Conservation (phyloP, 2,888 invertebrate genomes). For the Melieria omissa region DNA sequence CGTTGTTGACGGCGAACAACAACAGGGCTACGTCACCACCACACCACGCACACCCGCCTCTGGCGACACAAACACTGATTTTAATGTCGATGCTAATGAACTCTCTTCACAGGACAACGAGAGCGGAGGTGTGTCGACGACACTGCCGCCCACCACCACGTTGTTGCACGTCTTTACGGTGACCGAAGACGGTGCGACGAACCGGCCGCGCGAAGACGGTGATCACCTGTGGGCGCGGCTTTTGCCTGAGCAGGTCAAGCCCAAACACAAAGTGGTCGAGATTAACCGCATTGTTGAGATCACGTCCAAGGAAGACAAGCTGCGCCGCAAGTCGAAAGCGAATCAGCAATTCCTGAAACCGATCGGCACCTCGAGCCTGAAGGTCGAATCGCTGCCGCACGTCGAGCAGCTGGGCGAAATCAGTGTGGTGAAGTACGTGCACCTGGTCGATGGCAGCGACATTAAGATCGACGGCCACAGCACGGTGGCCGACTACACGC, state of each 20-base stretch:
- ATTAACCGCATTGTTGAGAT: conserved; percentile 78
- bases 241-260: conserved; percentile 44
- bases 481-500: conserved; percentile 65
- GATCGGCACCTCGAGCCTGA: conserved; percentile 69
- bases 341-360: conserved; percentile 66
- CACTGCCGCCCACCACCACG: conserved; percentile 62
- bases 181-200: conserved; percentile 52
- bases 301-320: conserved; percentile 73
- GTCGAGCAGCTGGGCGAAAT: conserved; percentile 77
- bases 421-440: conserved; percentile 75
- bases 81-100: conserved; percentile 56
- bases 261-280: conserved; percentile 73
- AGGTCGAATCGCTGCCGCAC: conserved; percentile 72
- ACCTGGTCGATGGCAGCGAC: conserved; percentile 70
- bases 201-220: conserved; percentile 40
- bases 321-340: conserved; percentile 70
- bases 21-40: conserved; percentile 55
- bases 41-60: conserved; percentile 53
- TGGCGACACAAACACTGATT: conserved; percentile 49
- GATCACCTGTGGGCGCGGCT: conserved; percentile 35
- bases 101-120: conserved; percentile 59
- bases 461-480: conserved; percentile 65
- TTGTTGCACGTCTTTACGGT: conserved; percentile 69
- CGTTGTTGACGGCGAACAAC: conserved; percentile 23
- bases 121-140: conserved; percentile 36